Evolutionary conservation across 2,888 invertebrate species (phyloP), one percentile per base, ranked within the genome.

Genomic region (Mesochorus sp.): DNA sequence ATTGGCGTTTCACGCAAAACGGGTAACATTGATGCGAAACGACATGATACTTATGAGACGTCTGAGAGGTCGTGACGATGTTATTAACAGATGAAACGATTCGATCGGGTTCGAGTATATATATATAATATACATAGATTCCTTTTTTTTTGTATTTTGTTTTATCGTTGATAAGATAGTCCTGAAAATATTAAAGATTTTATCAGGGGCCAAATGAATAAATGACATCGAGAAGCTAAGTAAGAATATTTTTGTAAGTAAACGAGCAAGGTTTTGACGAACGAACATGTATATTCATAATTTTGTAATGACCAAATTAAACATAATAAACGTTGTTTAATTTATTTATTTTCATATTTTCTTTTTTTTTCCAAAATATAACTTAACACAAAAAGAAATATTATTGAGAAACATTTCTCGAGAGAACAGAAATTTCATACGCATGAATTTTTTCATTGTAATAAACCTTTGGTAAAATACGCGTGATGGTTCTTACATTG

Each of bases 1-100:
- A 55, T 87, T 92, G 8, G 87, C 92, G 0, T 59, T 87, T 1
- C 93, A 93, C 81, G 91, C 92, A 0, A 90, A 90, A 14, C 88
- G 93, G 1, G 88, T 92, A 0, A 93, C 93, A 0, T 76, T 93
- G 0, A 88, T 87, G 82, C 87, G 89, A 3, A 87, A 86, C n/a
- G 93, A 93, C 82, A 89, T 93, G 85, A 84, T 90, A 24, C 80
- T 93, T 17, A 88, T 91, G 59, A 80, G 91, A 26, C 87, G 88
- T 75, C 78, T 93, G 2, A 87, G 92, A 80, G 91, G 92, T 5
- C 92, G 92, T 6, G 85, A 66, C n/a, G 90, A 90, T 19, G 72
- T 89, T 17, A 85, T 86, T 6, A 89, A 89, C 73, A 84, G 77
- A 82, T 89, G 80, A 80, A n/a, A 39, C 6, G 10, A 10, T 8